Conservation (phyloP, 92 coral and sea anemone genomes). For the Chrysogorgia sp. region DNA sequence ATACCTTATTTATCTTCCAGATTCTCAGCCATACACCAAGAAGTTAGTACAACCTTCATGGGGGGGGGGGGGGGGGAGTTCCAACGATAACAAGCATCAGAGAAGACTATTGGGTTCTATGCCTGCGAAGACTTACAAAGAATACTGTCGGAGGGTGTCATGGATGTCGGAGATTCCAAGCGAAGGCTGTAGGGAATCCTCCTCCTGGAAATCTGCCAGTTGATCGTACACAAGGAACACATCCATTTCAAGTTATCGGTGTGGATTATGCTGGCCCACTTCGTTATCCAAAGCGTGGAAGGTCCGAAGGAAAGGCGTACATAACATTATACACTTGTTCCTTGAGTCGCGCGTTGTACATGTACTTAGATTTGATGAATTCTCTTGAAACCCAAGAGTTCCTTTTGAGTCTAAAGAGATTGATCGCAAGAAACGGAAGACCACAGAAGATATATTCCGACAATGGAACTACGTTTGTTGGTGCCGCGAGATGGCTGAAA, state of each 20-base stretch:
- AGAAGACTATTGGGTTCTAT: conserved; percentile 8
- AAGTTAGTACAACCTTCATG: conserved; percentile 47
- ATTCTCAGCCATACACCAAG: conserved; percentile 44
- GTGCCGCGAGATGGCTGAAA: conserved; percentile 8
- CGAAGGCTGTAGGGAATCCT: conserved; percentile 2
- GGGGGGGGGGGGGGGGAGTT: conserved; percentile 5
- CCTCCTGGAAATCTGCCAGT: conserved; percentile 27
- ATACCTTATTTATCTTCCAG: conserved; percentile 46
- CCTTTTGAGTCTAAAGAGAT: conserved; percentile 7
- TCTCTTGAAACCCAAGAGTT: conserved; percentile 26
- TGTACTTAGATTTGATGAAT: conserved; percentile 13
- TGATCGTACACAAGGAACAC: conserved; percentile 16
- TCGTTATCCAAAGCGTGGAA: conserved; percentile 15
- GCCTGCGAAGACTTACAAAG: conserved; percentile 9
- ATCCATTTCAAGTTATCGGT: conserved; percentile 27
- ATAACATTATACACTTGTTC: conserved; percentile 24
- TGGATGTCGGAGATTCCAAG: conserved; percentile 26
- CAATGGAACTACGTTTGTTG: conserved; percentile 11
- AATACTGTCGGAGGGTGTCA: conserved; percentile 10
- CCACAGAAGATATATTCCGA: conserved; percentile 5
- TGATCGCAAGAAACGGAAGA: conserved; percentile 6
- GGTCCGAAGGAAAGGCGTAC: conserved; percentile 14
- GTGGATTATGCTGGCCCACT: conserved; percentile 38
- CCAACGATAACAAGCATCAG: conserved; percentile 15
- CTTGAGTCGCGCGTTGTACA: conserved; percentile 14